Percentiles rank a stretch among this genome's conserved stretches.
phyloP scores from a whole-genome alignment of 1,140 invertebrate species.

The Sweltsa coloradensis region DNA sequence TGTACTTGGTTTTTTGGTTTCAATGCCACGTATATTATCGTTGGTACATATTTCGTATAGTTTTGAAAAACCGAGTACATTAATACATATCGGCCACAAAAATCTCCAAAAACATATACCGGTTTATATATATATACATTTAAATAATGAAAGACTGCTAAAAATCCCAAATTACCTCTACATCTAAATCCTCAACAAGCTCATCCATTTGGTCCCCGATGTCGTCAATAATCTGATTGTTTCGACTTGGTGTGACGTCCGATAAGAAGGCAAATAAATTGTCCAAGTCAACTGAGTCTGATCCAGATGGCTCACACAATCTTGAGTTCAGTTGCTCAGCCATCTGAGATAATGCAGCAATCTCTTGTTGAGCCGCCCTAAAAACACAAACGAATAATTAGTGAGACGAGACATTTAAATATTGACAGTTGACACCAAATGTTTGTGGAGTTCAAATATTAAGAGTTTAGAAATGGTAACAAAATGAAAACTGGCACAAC shows the following conservation, averaged over 20 bases:
- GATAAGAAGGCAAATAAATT: conserved; percentile 88
- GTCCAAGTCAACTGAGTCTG: conserved; percentile 75
- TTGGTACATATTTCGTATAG: too few relatives aligned
- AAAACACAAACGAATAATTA: conserved; percentile 18
- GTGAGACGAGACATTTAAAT: background rate
- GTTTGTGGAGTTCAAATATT: too few relatives aligned
- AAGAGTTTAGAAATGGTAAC: too few relatives aligned
- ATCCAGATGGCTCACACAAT: conserved; percentile 31
- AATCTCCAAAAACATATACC: too few relatives aligned
- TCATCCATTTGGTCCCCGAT: conserved; percentile 74
- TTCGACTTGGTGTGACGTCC: conserved; percentile 52
- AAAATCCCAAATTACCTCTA: conserved; percentile 32
- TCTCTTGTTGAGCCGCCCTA: conserved; percentile 62
- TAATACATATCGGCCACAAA: too few relatives aligned
- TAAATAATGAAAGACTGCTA: background rate
- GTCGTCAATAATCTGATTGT: conserved; percentile 62
- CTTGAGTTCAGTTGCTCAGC: conserved; percentile 61
- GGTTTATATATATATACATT: background rate
- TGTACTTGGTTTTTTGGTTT: too few relatives aligned
- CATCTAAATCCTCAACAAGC: conserved; percentile 64
- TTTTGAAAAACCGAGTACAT: too few relatives aligned
- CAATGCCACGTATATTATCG: too few relatives aligned
- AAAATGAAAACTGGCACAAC: too few relatives aligned
- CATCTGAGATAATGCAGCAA: conserved; percentile 59
- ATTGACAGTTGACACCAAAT: too few relatives aligned